These are phyloP conservation scores for Pogonomyrmex californicus DNA, from an alignment of 1,140 invertebrate genomes.

Conservation along the genomic window DNA sequence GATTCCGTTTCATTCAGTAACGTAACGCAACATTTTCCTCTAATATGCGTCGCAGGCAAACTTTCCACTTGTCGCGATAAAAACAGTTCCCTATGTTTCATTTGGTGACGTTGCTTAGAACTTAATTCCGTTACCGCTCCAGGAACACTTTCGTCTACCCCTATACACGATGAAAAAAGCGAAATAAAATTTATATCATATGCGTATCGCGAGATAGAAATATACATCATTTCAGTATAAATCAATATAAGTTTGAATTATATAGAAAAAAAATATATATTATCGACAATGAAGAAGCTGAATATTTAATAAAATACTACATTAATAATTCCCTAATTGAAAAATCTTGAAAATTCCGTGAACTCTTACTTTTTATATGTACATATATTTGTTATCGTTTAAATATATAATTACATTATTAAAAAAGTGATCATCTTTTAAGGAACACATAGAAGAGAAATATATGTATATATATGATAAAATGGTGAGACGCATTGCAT, in stretches of 20 bases:
- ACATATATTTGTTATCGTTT: not conserved
- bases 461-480: not conserved
- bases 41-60: conserved; percentile 98
- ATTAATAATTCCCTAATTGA: conserved; percentile 18
- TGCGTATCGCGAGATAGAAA: not conserved
- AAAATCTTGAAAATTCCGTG: conserved; percentile 13
- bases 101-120: conserved; percentile 95
- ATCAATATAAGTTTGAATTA: not conserved
- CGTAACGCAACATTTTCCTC: conserved; percentile 99
- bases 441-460: conserved; percentile 6
- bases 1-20: conserved; percentile 99
- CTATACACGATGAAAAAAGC: conserved; percentile 76
- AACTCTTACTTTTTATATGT: not conserved
- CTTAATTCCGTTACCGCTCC: conserved; percentile 88
- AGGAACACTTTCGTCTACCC: conserved; percentile 87
- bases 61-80: conserved; percentile 99
- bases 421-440: conserved; percentile 12
- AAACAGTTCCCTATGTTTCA: conserved; percentile 99
- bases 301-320: conserved; percentile 24
- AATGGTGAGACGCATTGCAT: not conserved
- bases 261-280: conserved; percentile 62
- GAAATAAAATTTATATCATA: conserved; percentile 14
- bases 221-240: conserved; percentile 1
- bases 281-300: conserved; percentile 30
- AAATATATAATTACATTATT: not conserved